Evolutionary conservation across 2,797 vertebrate genomes (phyloP).

Genomic region (Enteromius radiatus): DNA sequence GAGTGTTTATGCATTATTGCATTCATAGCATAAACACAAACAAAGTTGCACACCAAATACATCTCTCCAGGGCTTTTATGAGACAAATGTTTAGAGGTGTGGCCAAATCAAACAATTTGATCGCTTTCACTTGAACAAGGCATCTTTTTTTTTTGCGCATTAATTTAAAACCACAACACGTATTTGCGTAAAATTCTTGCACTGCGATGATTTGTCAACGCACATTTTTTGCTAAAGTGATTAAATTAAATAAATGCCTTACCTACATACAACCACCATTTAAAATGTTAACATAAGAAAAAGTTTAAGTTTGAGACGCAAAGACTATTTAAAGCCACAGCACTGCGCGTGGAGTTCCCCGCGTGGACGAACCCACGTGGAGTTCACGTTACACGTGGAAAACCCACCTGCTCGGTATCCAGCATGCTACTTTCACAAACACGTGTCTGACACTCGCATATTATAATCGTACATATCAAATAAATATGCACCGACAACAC

Average conservation of each 20-base stretch:
- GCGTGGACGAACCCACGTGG: constrained; percentile 79
- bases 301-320: not conserved
- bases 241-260: not conserved
- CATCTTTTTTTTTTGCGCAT: too few relatives aligned
- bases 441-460: fast-evolving
- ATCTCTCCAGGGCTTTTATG: not conserved
- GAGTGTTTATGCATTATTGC: too few relatives aligned
- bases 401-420: not conserved
- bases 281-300: not conserved
- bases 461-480: not conserved
- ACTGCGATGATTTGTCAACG: too few relatives aligned
- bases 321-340: fast-evolving
- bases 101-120: not conserved
- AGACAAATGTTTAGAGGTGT: not conserved
- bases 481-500: not conserved
- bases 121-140: too few relatives aligned
- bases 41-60: too few relatives aligned
- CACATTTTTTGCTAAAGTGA: fast-evolving
- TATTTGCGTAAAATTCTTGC: not conserved
- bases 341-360: constrained; percentile 67
- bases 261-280: not conserved
- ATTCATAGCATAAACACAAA: too few relatives aligned
- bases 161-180: too few relatives aligned
- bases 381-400: constrained; percentile 51
- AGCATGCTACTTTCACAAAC: not conserved